Evolutionary conservation across 1,140 invertebrate genomes (phyloP).

Genomic region (Sarcophaga peregrina): DNA sequence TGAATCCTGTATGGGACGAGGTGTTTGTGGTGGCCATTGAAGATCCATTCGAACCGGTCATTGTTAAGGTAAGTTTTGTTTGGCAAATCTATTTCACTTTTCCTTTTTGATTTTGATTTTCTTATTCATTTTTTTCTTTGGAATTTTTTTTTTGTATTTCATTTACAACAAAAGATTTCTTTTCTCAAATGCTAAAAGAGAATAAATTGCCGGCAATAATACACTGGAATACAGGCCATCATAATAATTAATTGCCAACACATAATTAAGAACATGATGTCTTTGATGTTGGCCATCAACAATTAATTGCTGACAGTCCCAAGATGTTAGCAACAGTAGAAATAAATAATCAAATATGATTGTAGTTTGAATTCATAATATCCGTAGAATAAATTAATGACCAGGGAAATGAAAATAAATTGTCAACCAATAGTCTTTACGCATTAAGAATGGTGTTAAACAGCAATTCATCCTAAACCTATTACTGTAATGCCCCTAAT

Average conservation of each 20-base stretch:
- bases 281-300: background rate
- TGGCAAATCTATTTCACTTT: background rate
- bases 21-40: conserved; percentile 94
- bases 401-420: no score
- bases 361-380: no score
- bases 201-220: background rate
- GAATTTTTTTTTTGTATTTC: no score
- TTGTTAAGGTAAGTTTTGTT: conserved; percentile 79
- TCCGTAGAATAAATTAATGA: no score
- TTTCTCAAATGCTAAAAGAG: background rate
- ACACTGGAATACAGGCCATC: background rate
- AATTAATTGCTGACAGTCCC: background rate
- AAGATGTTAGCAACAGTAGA: background rate
- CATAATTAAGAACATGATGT: background rate
- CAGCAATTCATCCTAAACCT: no score
- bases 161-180: background rate
- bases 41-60: conserved; percentile 89
- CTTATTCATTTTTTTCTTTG: no score
- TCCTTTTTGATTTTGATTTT: no score
- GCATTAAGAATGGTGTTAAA: no score
- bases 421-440: no score
- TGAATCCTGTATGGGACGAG: conserved; percentile 97
- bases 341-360: background rate
- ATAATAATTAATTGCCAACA: background rate
- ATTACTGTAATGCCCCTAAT: no score